A percentile compares a stretch with the other conserved stretches of the same genome.
Evolutionary conservation across 1,140 invertebrate species (phyloP).

Genomic region (Drosophila nannoptera): DNA sequence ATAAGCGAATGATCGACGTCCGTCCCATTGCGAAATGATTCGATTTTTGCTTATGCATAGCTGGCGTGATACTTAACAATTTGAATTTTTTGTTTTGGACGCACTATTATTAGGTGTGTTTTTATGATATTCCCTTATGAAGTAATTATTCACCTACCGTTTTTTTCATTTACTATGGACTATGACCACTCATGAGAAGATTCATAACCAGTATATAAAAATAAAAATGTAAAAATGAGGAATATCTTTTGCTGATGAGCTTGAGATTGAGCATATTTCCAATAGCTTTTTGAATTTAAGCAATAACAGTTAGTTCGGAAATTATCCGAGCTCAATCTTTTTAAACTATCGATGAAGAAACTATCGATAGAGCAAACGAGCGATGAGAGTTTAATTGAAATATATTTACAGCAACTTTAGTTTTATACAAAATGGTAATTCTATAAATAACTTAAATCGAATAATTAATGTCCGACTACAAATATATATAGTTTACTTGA

Average conservation of each 20-base stretch:
- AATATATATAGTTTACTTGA: too few species aligned
- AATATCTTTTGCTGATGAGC: not conserved
- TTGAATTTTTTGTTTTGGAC: constrained; percentile 53
- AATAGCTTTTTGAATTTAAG: not conserved
- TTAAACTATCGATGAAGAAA: not conserved
- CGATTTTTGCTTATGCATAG: constrained; percentile 32
- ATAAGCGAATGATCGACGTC: constrained; percentile 41
- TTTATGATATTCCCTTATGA: not conserved
- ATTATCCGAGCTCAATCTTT: too few species aligned
- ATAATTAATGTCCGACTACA: too few species aligned
- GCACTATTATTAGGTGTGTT: constrained; percentile 10
- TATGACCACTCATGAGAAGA: too few species aligned
- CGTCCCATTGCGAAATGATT: constrained; percentile 13
- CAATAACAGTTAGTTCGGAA: not conserved
- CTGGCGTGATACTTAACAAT: constrained; percentile 60
- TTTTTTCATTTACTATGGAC: constrained; percentile 12
- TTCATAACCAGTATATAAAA: constrained; percentile 11
- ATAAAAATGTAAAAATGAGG: constrained; percentile 15
- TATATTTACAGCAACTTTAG: not conserved
- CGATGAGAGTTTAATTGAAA: not conserved
- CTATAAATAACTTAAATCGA: too few species aligned
- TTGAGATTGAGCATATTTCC: too few species aligned
- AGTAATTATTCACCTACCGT: constrained; percentile 25
- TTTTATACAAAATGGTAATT: too few species aligned
- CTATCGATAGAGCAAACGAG: not conserved